phyloP scores from a whole-genome alignment of 2,888 invertebrate genomes.

The Leptinotarsa haldemani region DNA sequence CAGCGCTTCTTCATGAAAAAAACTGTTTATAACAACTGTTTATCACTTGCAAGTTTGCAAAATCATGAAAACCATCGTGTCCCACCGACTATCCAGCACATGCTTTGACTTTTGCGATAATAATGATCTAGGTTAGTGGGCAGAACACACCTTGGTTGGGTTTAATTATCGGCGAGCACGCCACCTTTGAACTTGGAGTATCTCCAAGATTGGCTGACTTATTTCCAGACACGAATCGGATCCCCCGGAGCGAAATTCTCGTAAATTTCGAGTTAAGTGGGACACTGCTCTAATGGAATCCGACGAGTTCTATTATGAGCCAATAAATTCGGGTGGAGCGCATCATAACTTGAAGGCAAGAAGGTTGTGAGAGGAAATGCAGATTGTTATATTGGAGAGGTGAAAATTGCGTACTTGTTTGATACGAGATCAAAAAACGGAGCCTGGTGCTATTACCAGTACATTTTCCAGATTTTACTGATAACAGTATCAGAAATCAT shows the following conservation, averaged over 20 bases:
- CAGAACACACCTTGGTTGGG: conserved; percentile 18
- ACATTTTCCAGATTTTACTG: too few species aligned
- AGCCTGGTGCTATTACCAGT: too few species aligned
- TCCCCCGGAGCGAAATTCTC: conserved; percentile 3
- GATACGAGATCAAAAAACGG: too few species aligned
- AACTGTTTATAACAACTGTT: too few species aligned
- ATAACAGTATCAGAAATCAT: too few species aligned
- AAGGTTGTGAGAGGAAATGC: neutral
- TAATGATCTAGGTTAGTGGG: conserved; percentile 26
- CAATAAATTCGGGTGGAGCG: neutral
- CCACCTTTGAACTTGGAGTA: conserved; percentile 25
- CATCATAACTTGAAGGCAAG: neutral
- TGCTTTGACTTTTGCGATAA: neutral
- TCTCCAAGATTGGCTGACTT: neutral
- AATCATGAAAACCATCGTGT: neutral
- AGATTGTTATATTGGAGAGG: neutral
- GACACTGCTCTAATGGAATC: conserved; percentile 1
- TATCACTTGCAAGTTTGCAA: too few species aligned
- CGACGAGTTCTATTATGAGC: neutral
- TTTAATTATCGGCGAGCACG: conserved; percentile 24
- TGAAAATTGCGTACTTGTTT: too few species aligned
- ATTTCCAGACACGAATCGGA: conserved; percentile 1
- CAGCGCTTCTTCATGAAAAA: too few species aligned
- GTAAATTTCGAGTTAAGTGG: neutral
- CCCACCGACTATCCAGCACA: neutral